phyloP scores from a whole-genome alignment of 2,113 vertebrate genomes.

The Hyaena hyaena region DNA sequence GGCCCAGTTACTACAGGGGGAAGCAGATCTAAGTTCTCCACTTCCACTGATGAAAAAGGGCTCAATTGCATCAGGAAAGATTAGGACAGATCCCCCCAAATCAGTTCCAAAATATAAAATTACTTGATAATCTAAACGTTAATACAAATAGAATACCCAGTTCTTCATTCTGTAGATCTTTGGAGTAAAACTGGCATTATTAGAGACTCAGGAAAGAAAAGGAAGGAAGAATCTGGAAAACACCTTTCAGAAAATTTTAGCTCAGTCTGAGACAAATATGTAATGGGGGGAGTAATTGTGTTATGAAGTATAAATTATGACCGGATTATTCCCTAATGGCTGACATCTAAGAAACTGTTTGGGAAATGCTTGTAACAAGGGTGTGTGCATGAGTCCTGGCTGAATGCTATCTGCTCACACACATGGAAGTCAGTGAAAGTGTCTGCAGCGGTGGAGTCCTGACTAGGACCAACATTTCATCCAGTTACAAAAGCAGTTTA shows the following conservation, averaged over 20 bases:
- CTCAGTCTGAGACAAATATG: slow-evolving; percentile 37
- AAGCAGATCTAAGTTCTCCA: not conserved
- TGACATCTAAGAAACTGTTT: not conserved
- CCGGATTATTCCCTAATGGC: not conserved
- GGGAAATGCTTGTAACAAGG: not conserved
- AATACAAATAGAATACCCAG: not conserved
- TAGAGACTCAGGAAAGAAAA: not conserved
- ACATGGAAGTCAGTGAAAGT: not conserved
- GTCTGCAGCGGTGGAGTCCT: not conserved
- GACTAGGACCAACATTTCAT: not conserved
- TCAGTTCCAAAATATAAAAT: not conserved
- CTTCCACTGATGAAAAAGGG: not conserved
- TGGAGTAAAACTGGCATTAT: not conserved
- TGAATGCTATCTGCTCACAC: slow-evolving; percentile 8
- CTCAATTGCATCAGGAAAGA: not conserved
- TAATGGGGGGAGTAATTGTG: not conserved
- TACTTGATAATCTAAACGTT: not conserved
- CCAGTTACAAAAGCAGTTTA: slow-evolving; percentile 26
- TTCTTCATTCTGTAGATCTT: not conserved
- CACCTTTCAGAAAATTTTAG: not conserved
- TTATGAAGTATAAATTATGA: not conserved
- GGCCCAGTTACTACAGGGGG: not conserved
- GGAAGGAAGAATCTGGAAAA: not conserved
- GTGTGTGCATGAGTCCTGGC: not conserved
- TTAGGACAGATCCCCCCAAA: not conserved